Evolutionary conservation across 2,113 vertebrate genomes (phyloP).

Genomic region (Psammodynastes pulverulentus): DNA sequence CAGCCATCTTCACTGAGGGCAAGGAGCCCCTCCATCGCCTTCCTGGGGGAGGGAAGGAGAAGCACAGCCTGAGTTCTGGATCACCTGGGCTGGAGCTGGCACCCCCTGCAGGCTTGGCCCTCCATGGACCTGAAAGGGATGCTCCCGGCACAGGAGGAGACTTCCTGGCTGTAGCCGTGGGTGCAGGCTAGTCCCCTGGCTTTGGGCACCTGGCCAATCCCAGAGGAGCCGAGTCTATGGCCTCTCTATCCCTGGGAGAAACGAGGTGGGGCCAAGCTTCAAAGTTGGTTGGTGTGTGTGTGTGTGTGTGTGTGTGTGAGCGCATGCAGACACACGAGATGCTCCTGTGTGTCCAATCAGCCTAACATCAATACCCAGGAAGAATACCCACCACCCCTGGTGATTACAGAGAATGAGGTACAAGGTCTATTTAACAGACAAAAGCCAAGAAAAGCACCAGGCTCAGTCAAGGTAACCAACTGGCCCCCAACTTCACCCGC

Average conservation of each 20-base stretch:
- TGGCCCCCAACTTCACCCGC: too few species aligned
- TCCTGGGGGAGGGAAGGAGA: constrained; percentile 50
- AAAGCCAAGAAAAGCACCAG: too few species aligned
- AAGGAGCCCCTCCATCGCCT: constrained; percentile 74
- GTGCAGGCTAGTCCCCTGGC: not conserved
- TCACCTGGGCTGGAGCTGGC: not conserved
- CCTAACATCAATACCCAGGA: too few species aligned
- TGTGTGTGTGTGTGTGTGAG: accelerated
- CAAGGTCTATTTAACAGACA: too few species aligned
- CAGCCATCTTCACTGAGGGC: constrained; percentile 74
- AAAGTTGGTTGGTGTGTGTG: not conserved
- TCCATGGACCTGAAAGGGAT: not conserved
- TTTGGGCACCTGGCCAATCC: not conserved
- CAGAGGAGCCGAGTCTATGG: not conserved
- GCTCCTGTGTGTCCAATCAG: not conserved
- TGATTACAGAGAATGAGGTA: too few species aligned
- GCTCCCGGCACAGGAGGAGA: not conserved
- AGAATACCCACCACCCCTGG: too few species aligned
- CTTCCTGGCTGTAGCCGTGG: not conserved
- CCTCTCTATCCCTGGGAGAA: not conserved
- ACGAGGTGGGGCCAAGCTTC: not conserved
- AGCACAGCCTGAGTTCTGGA: not conserved
- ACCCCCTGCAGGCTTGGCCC: not conserved
- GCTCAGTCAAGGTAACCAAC: too few species aligned
- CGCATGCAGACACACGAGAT: accelerated